A percentile compares a stretch with the other conserved stretches of the same genome.
Conservation (phyloP, 2,113 vertebrate species). For the Antigone vipio region DNA sequence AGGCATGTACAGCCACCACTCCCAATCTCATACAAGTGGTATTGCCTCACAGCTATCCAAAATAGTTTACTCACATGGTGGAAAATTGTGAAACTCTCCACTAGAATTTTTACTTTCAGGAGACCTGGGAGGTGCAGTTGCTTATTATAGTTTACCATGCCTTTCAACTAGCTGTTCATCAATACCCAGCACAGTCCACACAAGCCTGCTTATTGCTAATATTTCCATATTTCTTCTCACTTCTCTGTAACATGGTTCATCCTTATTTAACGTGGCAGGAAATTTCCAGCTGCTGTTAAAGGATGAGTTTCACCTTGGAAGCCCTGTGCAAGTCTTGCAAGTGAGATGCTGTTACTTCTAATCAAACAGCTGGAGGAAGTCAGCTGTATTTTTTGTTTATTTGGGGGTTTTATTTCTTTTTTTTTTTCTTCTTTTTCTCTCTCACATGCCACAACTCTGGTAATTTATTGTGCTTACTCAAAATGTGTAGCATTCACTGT, state of each 20-base stretch:
- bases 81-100: constrained; percentile 47
- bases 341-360: not conserved
- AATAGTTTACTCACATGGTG: constrained; percentile 25
- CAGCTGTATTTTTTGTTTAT: not conserved
- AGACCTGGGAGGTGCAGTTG: not conserved
- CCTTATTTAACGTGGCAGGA: not conserved
- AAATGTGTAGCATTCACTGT: not conserved
- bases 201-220: not conserved
- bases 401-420: not conserved
- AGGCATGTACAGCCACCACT: not conserved
- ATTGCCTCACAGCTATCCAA: constrained; percentile 40
- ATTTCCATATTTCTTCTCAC: not conserved
- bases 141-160: not conserved
- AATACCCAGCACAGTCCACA: not conserved
- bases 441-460: not conserved
- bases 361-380: not conserved
- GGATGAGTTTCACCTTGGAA: not conserved
- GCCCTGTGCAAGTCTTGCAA: not conserved
- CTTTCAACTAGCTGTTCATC: not conserved
- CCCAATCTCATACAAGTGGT: not conserved
- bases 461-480: constrained; percentile 19
- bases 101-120: not conserved
- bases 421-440: not conserved
- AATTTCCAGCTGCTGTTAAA: not conserved
- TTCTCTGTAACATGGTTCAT: not conserved